Base-by-base conservation (phyloP, 2,888 invertebrate species). In the Callosobruchus maculatus region DNA sequence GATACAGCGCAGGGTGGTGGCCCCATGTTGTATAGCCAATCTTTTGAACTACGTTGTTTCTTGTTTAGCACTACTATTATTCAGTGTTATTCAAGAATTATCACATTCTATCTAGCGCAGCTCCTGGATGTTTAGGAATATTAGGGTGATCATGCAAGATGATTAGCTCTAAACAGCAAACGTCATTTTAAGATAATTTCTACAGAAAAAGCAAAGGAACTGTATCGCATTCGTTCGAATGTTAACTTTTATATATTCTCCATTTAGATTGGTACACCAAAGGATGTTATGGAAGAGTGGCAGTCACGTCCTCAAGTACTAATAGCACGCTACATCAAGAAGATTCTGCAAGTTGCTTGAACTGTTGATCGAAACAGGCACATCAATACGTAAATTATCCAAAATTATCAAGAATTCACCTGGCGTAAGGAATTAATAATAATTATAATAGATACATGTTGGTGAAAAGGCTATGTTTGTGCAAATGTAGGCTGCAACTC, bases 201-300 rank as follows among this genome's bases (percentile, higher is more conserved):
- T 13, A 49, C 49, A 49, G 49, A 18, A 49, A 49, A 7, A 1
- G 1, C 13, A 18, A 1, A 18, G 49, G 49, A 18, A 7, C 13
- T 18, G 7, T 13, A 49, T 49, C 49, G 4, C 49, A 7, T 49
- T 13, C 13, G 49, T 49, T 49, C 26, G 26, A 7, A 26, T 2
- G 26, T 49, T 49, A 18, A 49, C 49, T 7, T 49, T 13, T 49
- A 13, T 49, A 49, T 49, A 49, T 49, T 49, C 13, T 18, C 49
- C 1, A 84, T 82, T 22, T 81, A 95, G 95, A 95, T 97, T 0
- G 89, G 93, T 80, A 92, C 95, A 9, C 94, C 96, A 13, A 96
- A 96, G 85, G 95, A 97, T 86, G 95, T 95, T 0, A 87, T 97
- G 84, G 92, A 95, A 83, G 95, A 96, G 84, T 97, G 96, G 95